Evolutionary conservation across 1,140 invertebrate species (phyloP).

Genomic region (Eupeodes corollae): DNA sequence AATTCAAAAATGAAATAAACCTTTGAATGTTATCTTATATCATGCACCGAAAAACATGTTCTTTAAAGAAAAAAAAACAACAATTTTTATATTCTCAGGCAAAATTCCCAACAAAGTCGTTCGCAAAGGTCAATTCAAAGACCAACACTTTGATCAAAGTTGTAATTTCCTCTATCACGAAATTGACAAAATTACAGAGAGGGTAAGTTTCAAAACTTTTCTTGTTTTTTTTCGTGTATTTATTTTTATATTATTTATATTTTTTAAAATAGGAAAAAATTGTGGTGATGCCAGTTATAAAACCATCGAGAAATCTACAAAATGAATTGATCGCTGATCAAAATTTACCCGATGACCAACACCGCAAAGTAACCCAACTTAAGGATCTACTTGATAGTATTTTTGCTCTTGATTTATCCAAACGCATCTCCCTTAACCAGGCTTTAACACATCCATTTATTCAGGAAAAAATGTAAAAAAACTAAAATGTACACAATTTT

Average conservation of each 20-base stretch:
- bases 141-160: slow-evolving; percentile 93
- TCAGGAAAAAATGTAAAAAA: slow-evolving; percentile 64
- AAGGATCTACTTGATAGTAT: slow-evolving; percentile 91
- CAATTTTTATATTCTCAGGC: slow-evolving; percentile 25
- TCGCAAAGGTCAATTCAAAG: slow-evolving; percentile 86
- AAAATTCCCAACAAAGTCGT: slow-evolving; percentile 96
- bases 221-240: neutral
- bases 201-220: slow-evolving; percentile 57
- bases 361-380: slow-evolving; percentile 81
- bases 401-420: slow-evolving; percentile 84
- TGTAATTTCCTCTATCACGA: slow-evolving; percentile 97
- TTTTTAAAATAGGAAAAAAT: slow-evolving; percentile 79
- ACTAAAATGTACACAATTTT: too few species aligned
- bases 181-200: slow-evolving; percentile 95
- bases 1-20: too few species aligned
- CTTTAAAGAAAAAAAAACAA: too few species aligned
- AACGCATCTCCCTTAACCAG: slow-evolving; percentile 86
- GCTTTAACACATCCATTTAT: slow-evolving; percentile 95
- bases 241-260: neutral
- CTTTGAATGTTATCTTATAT: too few species aligned
- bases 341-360: slow-evolving; percentile 79
- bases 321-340: slow-evolving; percentile 78
- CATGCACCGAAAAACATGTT: too few species aligned
- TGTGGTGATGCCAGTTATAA: slow-evolving; percentile 86
- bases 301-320: slow-evolving; percentile 71